Evolutionary conservation across 2,888 invertebrate species (phyloP), one percentile per base, ranked within the genome.

Genomic region (Cosmia pyralina): DNA sequence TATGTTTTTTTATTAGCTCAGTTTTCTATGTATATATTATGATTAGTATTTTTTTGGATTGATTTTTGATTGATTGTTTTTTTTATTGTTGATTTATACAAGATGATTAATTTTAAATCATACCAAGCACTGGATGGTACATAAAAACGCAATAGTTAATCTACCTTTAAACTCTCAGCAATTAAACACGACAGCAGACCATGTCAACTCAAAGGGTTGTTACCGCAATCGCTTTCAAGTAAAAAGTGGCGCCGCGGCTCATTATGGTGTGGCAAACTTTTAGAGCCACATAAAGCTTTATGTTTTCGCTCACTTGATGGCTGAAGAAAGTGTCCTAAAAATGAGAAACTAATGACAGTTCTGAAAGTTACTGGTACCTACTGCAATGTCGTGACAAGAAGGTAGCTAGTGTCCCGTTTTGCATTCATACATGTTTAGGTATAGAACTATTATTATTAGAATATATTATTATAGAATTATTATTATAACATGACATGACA

Each of bases 161-260:
- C 8, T n/a, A 13, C 38, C 13, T 34, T 28, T 74, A 10, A 57
- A 41, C 13, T 63, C 8, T 28, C 22, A 50, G 60, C 50, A 44
- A 60, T 75, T 41, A 53, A 55, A 22, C 28, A 48, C 34, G 59
- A 48, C 11, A 48, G 2, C 19, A 15, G 41, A 46, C 44, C 22
- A 48, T 22, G 52, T 63, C 34, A 34, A n/a, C 28, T 66, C 58
- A 63, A 75, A 81, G 41, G 52, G 52, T 15, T 53, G 52, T 63
- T 17, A 58, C 81, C 28, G 57, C 67, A 67, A 60, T 63, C 34
- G 53, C 57, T 75, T 63, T 64, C 44, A 73, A 75, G 53, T 48
- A 81, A 81, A 74, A 80, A 80, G 46, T 82, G 72, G 70, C 75
- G 62, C 75, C 66, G 76, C 77, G 76, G 69, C 76, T 76, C 72